Percentiles rank a stretch among this genome's conserved stretches.
Conservation (phyloP, 2,113 vertebrate species). For the Cricetomys ansorgei region DNA sequence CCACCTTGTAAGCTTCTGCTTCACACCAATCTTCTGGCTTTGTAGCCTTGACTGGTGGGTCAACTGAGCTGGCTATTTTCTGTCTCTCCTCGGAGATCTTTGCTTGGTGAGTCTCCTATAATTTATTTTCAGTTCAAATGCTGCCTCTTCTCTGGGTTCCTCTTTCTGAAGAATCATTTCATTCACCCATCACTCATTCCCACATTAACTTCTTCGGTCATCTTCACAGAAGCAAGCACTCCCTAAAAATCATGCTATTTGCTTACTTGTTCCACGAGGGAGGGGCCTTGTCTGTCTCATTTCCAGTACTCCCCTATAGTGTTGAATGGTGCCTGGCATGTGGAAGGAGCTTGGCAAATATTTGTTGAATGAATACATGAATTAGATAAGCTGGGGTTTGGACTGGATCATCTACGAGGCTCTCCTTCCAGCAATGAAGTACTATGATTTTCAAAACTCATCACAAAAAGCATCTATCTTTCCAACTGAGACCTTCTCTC, state of each 20-base stretch:
- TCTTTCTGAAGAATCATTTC: not conserved
- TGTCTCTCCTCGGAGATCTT: not conserved
- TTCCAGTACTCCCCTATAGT: not conserved
- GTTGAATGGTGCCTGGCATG: constrained; percentile 14
- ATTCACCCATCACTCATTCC: not conserved
- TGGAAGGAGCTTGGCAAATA: constrained; percentile 56
- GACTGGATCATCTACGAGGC: constrained; percentile 53
- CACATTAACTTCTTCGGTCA: not conserved
- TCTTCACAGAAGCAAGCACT: not conserved
- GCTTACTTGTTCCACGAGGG: constrained; percentile 25
- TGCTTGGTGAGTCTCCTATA: not conserved
- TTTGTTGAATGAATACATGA: constrained; percentile 66
- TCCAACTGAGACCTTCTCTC: constrained; percentile 56
- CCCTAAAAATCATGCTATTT: constrained; percentile 9
- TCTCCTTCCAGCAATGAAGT: constrained; percentile 59
- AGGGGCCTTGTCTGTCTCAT: not conserved
- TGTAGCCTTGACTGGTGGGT: not conserved
- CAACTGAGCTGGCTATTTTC: not conserved
- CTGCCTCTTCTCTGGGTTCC: not conserved
- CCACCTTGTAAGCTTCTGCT: not conserved
- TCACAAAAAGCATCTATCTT: constrained; percentile 68
- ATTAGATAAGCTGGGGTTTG: constrained; percentile 66
- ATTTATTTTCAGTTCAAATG: not conserved
- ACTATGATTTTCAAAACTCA: constrained; percentile 66
- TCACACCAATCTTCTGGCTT: not conserved